Evolutionary conservation across 2,888 invertebrate species (phyloP).

Genomic region (Sussaba pulchella): DNA sequence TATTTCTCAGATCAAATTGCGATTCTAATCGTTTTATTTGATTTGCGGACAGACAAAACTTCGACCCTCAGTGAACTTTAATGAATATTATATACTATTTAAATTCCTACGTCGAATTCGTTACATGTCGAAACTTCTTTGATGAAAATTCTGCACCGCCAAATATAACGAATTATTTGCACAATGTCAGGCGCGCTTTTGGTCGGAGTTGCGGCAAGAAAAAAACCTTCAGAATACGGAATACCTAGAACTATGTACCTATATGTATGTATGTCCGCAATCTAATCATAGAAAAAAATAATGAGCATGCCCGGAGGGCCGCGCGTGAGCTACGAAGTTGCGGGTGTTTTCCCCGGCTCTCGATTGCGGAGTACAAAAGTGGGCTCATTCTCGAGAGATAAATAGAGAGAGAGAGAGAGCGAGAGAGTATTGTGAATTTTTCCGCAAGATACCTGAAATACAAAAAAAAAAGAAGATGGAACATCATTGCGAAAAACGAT

Average conservation of each 20-base stretch:
- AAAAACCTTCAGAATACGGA: not conserved
- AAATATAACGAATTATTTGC: not conserved
- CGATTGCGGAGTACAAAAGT: constrained; percentile 14
- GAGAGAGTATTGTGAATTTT: constrained; percentile 22
- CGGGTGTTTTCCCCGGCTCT: not conserved
- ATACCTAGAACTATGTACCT: not conserved
- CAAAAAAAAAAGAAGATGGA: not conserved
- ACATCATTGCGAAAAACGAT: constrained; percentile 55
- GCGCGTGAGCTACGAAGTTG: constrained; percentile 14
- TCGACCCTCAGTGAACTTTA: not conserved
- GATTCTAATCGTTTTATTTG: too few relatives aligned
- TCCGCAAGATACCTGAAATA: too few relatives aligned
- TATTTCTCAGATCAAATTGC: too few relatives aligned
- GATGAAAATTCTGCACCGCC: not conserved
- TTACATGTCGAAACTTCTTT: not conserved
- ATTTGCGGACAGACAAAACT: too few relatives aligned
- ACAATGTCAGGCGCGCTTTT: too few relatives aligned
- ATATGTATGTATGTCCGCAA: not conserved
- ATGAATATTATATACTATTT: not conserved
- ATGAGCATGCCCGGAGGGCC: not conserved
- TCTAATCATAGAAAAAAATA: constrained; percentile 1
- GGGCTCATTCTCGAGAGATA: too few relatives aligned
- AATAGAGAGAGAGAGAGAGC: not conserved
- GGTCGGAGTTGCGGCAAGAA: not conserved
- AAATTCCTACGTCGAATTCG: not conserved